Evolutionary conservation across 1,140 invertebrate species (phyloP).

Genomic region (Tetranychus urticae): DNA sequence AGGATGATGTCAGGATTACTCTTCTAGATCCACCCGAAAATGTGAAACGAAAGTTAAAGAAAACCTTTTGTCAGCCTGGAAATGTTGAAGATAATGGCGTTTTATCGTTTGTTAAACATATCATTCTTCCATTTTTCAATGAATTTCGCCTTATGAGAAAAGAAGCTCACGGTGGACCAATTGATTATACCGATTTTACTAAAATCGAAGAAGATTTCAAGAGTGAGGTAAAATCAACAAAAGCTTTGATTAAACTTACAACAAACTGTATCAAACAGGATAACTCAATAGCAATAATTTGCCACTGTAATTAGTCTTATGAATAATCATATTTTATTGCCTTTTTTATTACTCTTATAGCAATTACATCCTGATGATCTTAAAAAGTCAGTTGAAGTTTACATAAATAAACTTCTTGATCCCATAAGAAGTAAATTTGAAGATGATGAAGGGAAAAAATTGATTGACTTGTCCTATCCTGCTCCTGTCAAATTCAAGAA

Average conservation of each 20-base stretch:
- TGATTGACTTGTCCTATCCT: constrained; percentile 53
- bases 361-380: constrained; percentile 80
- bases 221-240: constrained; percentile 21
- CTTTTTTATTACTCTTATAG: constrained; percentile 26
- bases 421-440: constrained; percentile 68
- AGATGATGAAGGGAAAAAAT: constrained; percentile 45
- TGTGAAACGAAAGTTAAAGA: constrained; percentile 90
- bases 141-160: constrained; percentile 25
- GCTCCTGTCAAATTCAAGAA: neutral
- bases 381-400: constrained; percentile 53
- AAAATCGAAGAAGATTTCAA: constrained; percentile 30
- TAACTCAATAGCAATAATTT: too few relatives aligned
- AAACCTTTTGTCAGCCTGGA: constrained; percentile 92
- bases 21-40: constrained; percentile 59
- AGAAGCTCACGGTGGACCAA: constrained; percentile 39
- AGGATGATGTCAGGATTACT: constrained; percentile 96
- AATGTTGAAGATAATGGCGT: constrained; percentile 87
- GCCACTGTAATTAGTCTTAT: too few relatives aligned
- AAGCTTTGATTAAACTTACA: too few relatives aligned
- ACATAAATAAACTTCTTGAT: constrained; percentile 64
- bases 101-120: constrained; percentile 76
- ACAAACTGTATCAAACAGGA: too few relatives aligned
- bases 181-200: constrained; percentile 42
- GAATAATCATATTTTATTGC: too few relatives aligned
- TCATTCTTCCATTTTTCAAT: constrained; percentile 59